Evolutionary conservation across 2,113 vertebrate genomes (phyloP), one percentile per base, ranked within the genome.

Genomic region (Thomomys bottae): DNA sequence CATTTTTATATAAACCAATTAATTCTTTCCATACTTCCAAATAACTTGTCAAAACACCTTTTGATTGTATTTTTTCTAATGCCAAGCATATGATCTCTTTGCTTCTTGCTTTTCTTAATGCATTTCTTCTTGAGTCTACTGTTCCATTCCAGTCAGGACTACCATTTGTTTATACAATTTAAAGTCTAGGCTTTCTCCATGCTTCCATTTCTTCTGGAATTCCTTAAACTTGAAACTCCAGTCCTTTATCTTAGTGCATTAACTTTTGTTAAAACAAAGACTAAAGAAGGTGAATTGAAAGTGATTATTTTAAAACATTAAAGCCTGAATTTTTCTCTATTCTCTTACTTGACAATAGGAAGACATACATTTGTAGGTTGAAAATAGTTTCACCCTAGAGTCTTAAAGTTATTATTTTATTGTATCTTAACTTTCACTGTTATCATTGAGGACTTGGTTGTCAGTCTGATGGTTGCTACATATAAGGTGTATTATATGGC

Each of bases 331-430:
- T 28, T 11, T 80, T 32, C 63, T 15, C n/a, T 49, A 57, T 54
- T n/a, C 11, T 87, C 6, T 38, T 64, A n/a, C 28, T 88, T 71
- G 8, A 64, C 75, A 93, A 86, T 73, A 93, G 24, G 14, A 73
- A 72, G 45, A 4, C 26, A 75, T 24, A 80, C 78, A 45, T 81
- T 40, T 75, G 24, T 24, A 87, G 32, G 8, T 68, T 67, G 73
- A 93, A 89, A 77, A 57, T 68, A 49, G 72, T 72, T 59, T 77
- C 26, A 49, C 20, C 32, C 21, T 30, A 64, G 45, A 78, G 85
- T 71, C 71, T 84, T 70, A 21, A 87, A 84, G 8, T 6, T 66
- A 40, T 32, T 54, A 26, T 73, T 86, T 88, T 8, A 80, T 32
- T 72, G 17, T 64, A 67, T 88, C 30, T 72, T 24, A 45, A 30